phyloP scores from a whole-genome alignment of 2,797 vertebrate genomes.

The Natrix natrix region DNA sequence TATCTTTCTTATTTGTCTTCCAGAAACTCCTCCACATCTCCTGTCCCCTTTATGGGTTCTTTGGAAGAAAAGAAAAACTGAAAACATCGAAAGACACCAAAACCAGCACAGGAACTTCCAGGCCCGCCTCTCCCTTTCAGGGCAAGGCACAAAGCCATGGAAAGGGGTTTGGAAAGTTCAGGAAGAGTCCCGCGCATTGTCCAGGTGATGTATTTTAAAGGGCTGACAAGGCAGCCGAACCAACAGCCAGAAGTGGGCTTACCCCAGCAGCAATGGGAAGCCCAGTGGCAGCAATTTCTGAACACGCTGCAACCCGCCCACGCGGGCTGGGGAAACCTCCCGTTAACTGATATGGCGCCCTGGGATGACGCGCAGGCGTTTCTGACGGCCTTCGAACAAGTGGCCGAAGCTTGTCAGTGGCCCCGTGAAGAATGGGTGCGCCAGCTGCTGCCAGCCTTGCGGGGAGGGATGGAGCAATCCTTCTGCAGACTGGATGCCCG shows the following conservation, averaged over 20 bases:
- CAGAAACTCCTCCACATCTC: background rate
- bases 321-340: background rate
- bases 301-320: background rate
- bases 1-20: background rate
- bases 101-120: background rate
- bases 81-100: background rate
- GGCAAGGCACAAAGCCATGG: background rate
- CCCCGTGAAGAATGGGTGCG: conserved; percentile 17
- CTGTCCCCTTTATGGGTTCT: background rate
- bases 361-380: background rate
- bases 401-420: conserved; percentile 23
- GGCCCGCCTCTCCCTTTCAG: background rate
- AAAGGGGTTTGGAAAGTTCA: background rate
- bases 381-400: conserved; percentile 17
- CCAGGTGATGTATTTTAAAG: conserved; percentile 32
- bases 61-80: background rate
- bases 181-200: conserved; percentile 14
- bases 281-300: conserved; percentile 26
- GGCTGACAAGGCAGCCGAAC: background rate
- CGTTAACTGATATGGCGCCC: background rate
- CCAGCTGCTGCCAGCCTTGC: background rate
- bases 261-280: conserved; percentile 18
- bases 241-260: background rate
- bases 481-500: background rate
- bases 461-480: conserved; percentile 6